Base-by-base conservation (phyloP, 2,888 invertebrate genomes). In the Drosophila neutralis region DNA sequence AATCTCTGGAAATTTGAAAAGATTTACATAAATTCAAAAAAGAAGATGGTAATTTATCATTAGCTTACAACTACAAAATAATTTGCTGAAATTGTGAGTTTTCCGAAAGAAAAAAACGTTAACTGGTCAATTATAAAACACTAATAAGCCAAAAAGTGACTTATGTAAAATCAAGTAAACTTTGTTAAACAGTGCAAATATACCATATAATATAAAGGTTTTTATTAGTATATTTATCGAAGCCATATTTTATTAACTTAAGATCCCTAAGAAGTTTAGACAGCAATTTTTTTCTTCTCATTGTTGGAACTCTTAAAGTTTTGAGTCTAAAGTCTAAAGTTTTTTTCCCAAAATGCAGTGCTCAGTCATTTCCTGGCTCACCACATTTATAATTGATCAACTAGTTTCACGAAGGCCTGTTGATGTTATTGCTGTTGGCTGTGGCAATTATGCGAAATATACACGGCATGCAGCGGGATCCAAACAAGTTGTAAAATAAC, bases 401-500 rank as follows among this genome's bases (percentile, higher is more conserved):
- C 65, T 66, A 64, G 63, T 76, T 76, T 57, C 21, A 18, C 15
- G 29, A 27, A 21, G 31, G 42, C 24, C 56, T 40, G 49, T 45
- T 54, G 49, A 38, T 62, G 52, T 33, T 36, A 62, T n/a, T 48
- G 65, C 13, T 48, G 29, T 38, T 59, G 62, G 38, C 60, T 36
- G 31, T 29, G 54, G 67, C 68, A 61, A 68, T 64, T 63, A 56
- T 61, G 35, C 59, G 45, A 52, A 66, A 68, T 59, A 59, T 57
- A 52, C 21, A 36, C 56, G 62, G 54, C 27, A 36, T 18, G 42
- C 62, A 52, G 48, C 52, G 52, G 66, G 45, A 59, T 57, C 60
- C 75, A 84, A 83, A 82, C 87, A 78, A 89, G 82, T 84, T 84
- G 85, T 78, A 89, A 89, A 87, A 84, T 73, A 76, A 80, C 88